phyloP scores from a whole-genome alignment of 1,140 invertebrate species.

The Physella acuta region DNA sequence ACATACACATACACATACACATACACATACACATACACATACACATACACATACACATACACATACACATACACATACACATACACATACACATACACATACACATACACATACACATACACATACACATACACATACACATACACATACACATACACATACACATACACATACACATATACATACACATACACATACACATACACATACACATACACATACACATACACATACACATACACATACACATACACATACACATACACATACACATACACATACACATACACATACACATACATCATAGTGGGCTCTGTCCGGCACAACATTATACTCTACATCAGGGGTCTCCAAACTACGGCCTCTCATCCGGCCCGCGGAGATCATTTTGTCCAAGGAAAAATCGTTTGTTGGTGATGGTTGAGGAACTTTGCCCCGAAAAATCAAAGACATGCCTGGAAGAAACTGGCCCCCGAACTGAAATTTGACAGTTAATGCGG shows the following conservation, averaged over 20 bases:
- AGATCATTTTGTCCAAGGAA: too few relatives aligned
- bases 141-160: neutral
- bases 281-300: constrained; percentile 4
- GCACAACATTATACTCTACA: too few relatives aligned
- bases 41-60: too few relatives aligned
- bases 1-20: too few relatives aligned
- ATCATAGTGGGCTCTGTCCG: neutral
- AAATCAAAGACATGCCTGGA: too few relatives aligned
- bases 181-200: constrained; percentile 4
- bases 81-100: neutral
- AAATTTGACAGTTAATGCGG: too few relatives aligned
- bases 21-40: too few relatives aligned
- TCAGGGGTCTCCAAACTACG: too few relatives aligned
- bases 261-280: constrained; percentile 4
- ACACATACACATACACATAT: constrained; percentile 4
- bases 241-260: constrained; percentile 4
- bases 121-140: neutral
- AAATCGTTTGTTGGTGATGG: neutral
- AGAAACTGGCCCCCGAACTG: too few relatives aligned
- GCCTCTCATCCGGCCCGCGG: too few relatives aligned
- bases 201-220: constrained; percentile 4
- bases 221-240: constrained; percentile 4
- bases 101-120: neutral
- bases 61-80: neutral
- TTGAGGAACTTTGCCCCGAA: too few relatives aligned